phyloP scores from a whole-genome alignment of 2,888 invertebrate species.

The Lithophane semibrunnea region DNA sequence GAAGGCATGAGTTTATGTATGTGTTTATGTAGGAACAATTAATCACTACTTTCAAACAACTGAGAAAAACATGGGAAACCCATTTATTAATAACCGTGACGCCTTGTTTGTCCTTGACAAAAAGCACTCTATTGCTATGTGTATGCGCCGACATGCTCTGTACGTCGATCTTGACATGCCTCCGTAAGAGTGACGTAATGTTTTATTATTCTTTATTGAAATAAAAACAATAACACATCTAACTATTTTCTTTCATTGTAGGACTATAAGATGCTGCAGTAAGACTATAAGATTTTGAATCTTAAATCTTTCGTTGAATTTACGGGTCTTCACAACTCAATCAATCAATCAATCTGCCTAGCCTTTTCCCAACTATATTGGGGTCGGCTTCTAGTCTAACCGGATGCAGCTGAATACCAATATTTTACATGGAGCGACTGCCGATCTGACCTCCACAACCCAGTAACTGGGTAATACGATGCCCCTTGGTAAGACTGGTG shows the following conservation, averaged over 20 bases:
- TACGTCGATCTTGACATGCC: neutral
- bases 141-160: conserved; percentile 4
- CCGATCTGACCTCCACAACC: too few species aligned
- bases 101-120: conserved; percentile 27
- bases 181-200: conserved; percentile 6
- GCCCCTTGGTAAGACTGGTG: too few species aligned
- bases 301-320: neutral
- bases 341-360: too few species aligned
- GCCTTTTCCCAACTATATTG: too few species aligned
- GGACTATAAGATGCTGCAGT: neutral
- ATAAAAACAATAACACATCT: neutral
- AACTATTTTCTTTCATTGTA: neutral
- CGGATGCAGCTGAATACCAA: too few species aligned
- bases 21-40: neutral
- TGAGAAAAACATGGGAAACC: conserved; percentile 9
- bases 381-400: too few species aligned
- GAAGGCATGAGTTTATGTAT: too few species aligned
- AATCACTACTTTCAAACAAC: neutral
- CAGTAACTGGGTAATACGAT: too few species aligned
- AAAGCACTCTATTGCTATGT: conserved; percentile 3
- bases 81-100: conserved; percentile 24
- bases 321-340: too few species aligned
- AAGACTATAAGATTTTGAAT: neutral
- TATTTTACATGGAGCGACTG: too few species aligned
- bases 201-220: neutral